Evolutionary conservation across 2,797 vertebrate species (phyloP), one percentile per base, ranked within the genome.

Genomic region (Gymnocypris eckloni): DNA sequence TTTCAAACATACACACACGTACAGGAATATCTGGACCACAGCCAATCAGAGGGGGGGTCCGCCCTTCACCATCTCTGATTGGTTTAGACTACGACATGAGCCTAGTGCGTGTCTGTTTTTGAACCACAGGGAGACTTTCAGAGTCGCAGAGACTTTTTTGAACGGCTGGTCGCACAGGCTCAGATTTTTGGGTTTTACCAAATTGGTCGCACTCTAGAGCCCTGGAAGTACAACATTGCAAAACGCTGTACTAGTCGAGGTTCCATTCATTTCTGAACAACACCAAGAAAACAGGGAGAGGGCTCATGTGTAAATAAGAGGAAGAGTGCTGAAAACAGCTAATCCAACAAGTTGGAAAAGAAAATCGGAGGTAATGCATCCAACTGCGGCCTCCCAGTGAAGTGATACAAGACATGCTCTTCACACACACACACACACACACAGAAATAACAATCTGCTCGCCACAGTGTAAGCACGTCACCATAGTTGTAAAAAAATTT

Each of bases 391-490:
- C 69, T 86, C 78, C 78, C 78, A 73, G 52, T 45, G 78, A 70
- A 86, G 69, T 66, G 77, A 81, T 80, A 72, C 41, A 52, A 85
- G 41, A 72, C 52, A 61, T 15, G 33, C 45, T n/a, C 4, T 20
- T 16, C 59, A 25, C 81, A 59, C 56, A 73, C 73, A 75, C 28
- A 28, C 28, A 25, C 81, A 59, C 56, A 73, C 39, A 54, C 43
- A 82, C 67, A 2, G n/a, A 82, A 79, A 85, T 70, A 79, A 85
- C 25, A 81, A 86, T 81, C 84, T 66, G 33, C 43, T 86, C 18
- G 8, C 69, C 70, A 54, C 70, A 86, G 45, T 67, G 56, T 75
- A 81, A 86, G 43, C 84, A 81, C 69, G 84, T 81, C 84, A 86
- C 84, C 43, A 16, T 25, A 69, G 52, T 86, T 73, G 67, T 39